Evolutionary conservation across 2,113 vertebrate genomes (phyloP), one percentile per base, ranked within the genome.

Genomic region (Calonectris borealis): DNA sequence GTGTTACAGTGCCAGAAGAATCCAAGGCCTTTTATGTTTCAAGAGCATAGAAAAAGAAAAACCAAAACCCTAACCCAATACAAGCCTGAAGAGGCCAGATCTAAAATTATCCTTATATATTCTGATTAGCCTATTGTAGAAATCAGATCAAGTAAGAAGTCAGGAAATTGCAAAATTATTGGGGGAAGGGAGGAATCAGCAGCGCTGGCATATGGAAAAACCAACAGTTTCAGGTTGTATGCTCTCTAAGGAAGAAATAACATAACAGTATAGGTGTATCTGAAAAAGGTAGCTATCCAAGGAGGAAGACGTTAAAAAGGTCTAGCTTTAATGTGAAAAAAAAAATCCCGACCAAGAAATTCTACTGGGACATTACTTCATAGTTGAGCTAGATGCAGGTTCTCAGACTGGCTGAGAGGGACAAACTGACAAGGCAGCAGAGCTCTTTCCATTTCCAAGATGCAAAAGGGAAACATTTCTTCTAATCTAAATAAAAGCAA

Each of bases 1-100:
- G 0, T 32, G 31, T 60, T 77, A 71, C 26, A 73, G 31, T 13
- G 10, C 54, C 1, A 4, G 40, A 71, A 80, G 26, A 70, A 46
- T 8, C 19, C 0, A 0, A 86, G 18, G 13, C 3, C 1, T 48
- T 84, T 46, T 31, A 72, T 8, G 3, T 55, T 26, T 90, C 46
- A 69, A 70, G 42, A 66, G 8, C 42, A 52, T 2, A 4, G 34
- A 62, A 83, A 78, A 61, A 57, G 18, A 46, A 86, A 51, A 27
- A n/a, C 36, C 7, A 65, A 90, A 71, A 14, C 27, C 10, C 17
- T 71, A 77, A 69, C 26, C 25, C 19, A 82, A 60, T 11, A 65
- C 9, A 66, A 69, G 27, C 20, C 38, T 24, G 38, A 88, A 86
- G 1, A 7, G 13, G 31, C 12, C 5, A 1, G 18, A 75, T 82